These are phyloP conservation scores for Enteromius argenteus DNA, from an alignment of 2,797 vertebrate genomes.

Conservation along the genomic window DNA sequence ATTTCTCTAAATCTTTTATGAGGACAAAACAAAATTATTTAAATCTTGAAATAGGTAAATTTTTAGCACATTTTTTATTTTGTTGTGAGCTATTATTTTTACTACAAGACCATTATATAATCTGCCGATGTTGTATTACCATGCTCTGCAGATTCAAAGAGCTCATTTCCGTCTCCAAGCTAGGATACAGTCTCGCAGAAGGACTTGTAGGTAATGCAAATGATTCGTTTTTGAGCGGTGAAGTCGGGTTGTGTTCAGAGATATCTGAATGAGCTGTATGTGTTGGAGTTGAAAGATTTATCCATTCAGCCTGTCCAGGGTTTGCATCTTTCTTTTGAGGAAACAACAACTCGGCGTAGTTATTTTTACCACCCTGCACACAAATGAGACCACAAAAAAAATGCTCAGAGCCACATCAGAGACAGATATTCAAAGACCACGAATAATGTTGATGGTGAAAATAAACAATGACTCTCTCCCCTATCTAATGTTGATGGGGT, in stretches of 20 bases:
- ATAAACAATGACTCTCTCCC: not conserved
- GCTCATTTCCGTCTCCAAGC: conserved; percentile 60
- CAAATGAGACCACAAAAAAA: conserved; percentile 22
- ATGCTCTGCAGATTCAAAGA: not conserved
- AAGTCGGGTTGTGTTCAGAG: conserved; percentile 50
- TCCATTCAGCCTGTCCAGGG: not conserved
- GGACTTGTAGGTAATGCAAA: not conserved
- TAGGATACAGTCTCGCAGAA: conserved; percentile 68
- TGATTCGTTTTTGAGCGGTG: conserved; percentile 60
- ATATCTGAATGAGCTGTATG: not conserved
- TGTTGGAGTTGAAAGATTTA: conserved; percentile 11
- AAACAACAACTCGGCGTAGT: conserved; percentile 71
- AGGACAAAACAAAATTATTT: not conserved
- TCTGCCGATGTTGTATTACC: conserved; percentile 58
- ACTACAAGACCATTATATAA: not conserved
- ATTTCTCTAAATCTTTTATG: not conserved
- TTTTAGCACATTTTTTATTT: not conserved
- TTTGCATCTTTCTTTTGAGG: conserved; percentile 43
- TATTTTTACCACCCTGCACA: conserved; percentile 59
- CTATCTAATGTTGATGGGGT: not conserved
- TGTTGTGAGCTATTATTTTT: not conserved
- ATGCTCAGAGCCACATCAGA: not conserved
- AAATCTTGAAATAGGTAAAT: not conserved
- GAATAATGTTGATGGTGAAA: not conserved
- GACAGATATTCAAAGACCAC: not conserved